These are phyloP conservation scores for Delichon dasypus DNA, from an alignment of 2,797 vertebrate genomes.

Conservation along the genomic window DNA sequence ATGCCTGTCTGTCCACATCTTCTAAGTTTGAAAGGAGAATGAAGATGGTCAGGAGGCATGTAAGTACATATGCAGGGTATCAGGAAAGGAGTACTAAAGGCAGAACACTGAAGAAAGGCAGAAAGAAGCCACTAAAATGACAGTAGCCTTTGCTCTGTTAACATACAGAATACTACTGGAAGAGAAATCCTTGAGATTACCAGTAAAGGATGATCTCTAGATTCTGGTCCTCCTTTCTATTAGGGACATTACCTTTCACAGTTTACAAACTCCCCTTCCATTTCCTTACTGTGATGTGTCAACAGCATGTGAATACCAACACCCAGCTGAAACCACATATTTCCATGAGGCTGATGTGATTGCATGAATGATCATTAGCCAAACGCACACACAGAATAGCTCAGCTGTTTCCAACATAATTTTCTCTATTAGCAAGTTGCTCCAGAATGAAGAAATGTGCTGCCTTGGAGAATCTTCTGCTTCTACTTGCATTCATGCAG, in stretches of 20 bases:
- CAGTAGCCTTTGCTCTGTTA: neutral
- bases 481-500: neutral
- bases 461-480: slow-evolving; percentile 15
- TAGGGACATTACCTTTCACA: neutral
- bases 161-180: neutral
- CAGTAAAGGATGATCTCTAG: neutral
- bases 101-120: neutral
- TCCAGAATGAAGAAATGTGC: slow-evolving; percentile 8
- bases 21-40: neutral
- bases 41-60: neutral
- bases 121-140: neutral
- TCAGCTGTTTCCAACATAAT: slow-evolving; percentile 18
- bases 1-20: neutral
- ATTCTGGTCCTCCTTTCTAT: neutral
- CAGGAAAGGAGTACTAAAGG: neutral
- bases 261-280: neutral
- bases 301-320: neutral
- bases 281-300: neutral
- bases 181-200: neutral
- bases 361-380: neutral
- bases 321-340: neutral
- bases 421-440: neutral
- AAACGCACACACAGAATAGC: neutral
- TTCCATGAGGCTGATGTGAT: neutral
- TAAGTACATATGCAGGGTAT: neutral